Evolutionary conservation across 2,888 invertebrate species (phyloP), one percentile per base, ranked within the genome.

Genomic region (Napeogenes inachia): DNA sequence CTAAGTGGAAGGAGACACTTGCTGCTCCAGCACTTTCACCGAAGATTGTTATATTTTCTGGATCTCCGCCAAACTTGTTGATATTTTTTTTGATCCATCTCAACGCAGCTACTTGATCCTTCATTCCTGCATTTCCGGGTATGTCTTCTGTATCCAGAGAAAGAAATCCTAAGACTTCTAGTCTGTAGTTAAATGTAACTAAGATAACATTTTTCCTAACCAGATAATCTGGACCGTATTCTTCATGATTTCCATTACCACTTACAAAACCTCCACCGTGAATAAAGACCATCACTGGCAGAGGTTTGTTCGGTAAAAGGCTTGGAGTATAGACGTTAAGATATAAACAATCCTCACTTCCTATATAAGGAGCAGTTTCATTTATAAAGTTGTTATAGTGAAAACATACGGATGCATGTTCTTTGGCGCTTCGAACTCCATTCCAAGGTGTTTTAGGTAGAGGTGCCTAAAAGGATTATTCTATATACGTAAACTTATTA

Each of bases 151-250:
- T 82, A 13, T 84, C 78, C 0, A 89, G 71, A 4, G 77, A 78
- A 0, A 90, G 78, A 54, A 85, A 89, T 2, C 90, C 89, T 0
- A 89, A 71, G 0, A 75, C 74, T 60, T 80, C 85, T 2, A 89
- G 71, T 66, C 90, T 80, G 64, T 88, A 89, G 66, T 90, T 90
- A 2, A 87, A 59, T 0, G 89, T 88, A 4, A 90, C 85, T 0
- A 89, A 68, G 4, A 89, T 68, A 0, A 89, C 76, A 13, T 73
- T 81, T 54, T 84, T 77, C 61, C 75, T 76, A 4, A 89, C 63
- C 0, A 89, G 74, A 59, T 80, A 87, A 55, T 88, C 80, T 2
- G 89, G 89, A 0, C 87, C 86, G 54, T 82, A 85, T 0, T 77
- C 4, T n/a, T 79, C 73, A 33, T 82, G 77, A 58, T 84, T 74